These are phyloP conservation scores for Calypte anna DNA, from an alignment of 2,113 vertebrate species.

Conservation along the genomic window DNA sequence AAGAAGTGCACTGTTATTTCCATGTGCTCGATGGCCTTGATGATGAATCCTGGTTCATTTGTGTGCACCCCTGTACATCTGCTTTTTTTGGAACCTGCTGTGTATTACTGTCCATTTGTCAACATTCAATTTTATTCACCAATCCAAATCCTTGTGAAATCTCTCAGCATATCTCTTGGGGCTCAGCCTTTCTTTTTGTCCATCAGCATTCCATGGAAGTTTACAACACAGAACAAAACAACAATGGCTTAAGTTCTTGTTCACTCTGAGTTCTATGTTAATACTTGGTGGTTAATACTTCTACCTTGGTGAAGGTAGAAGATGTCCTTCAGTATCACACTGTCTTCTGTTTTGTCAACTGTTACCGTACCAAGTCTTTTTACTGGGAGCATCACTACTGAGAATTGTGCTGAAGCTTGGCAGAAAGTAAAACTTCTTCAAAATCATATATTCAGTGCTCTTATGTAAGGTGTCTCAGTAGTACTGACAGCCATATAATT, in stretches of 20 bases:
- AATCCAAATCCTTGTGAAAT: background rate
- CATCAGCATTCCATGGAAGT: background rate
- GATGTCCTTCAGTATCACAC: background rate
- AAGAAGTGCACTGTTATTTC: background rate
- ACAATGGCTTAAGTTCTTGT: background rate
- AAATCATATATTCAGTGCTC: background rate
- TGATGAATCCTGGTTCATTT: background rate
- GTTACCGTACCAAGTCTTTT: background rate
- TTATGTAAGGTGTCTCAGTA: background rate
- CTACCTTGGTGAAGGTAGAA: background rate
- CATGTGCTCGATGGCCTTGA: background rate
- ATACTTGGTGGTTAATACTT: background rate
- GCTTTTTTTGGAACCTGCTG: background rate
- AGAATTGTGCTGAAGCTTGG: background rate
- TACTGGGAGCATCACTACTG: background rate
- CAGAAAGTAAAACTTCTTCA: background rate
- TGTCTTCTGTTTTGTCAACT: background rate
- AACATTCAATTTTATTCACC: background rate
- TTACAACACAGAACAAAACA: background rate
- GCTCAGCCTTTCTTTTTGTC: background rate
- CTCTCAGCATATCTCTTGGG: background rate
- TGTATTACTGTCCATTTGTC: background rate
- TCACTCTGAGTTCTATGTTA: background rate
- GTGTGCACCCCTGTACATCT: background rate
- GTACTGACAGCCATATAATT: background rate